Evolutionary conservation across 1,140 invertebrate genomes (phyloP), one percentile per base, ranked within the genome.

Genomic region (Limonius californicus): DNA sequence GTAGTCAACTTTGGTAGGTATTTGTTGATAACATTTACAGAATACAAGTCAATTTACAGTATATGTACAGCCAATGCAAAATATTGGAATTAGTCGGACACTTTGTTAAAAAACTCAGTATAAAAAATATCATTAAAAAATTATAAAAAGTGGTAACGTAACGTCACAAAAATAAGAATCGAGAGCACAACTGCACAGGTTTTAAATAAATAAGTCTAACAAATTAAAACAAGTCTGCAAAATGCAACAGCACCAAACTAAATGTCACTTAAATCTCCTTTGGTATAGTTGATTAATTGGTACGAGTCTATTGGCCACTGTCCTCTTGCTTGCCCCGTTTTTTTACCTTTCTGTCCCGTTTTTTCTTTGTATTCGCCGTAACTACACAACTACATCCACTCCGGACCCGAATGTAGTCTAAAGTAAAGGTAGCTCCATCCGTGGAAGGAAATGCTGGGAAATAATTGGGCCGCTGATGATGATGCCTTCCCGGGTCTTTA

Each of bases 381-480:
- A 92, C 81, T 74, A 89, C 86, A 76, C 92, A 94, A 64, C 88
- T 84, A 78, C 91, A 94, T 7, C 91, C 92, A 66, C 88, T 89
- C 59, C 91, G 82, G 42, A 94, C 84, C 68, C 80, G 81, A 64
- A 94, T 91, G 78, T 92, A 91, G 77, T 93, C 92, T 72, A 94
- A 79, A 56, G 85, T 85, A 42, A 76, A 77, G 1, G 78, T 80
- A 3, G 72, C 77, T 1, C 78, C 79, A 42, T 83, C 76, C 14
- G 78, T 77, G 4, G 82, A 79, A 66, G 84, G 82, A 42, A 82
- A 76, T 35, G 75, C 76, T 12, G 82, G 79, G 15, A 77, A 73
- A 56, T 80, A 76, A 32, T 79, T 75, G 43, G 76, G 77, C 23
- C 68, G 67, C 27, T 64, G 60, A 56, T 76, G 76, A 21, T 71